Evolutionary conservation across 2,888 invertebrate genomes (phyloP).

Genomic region (Eueremaeus valkanovi): DNA sequence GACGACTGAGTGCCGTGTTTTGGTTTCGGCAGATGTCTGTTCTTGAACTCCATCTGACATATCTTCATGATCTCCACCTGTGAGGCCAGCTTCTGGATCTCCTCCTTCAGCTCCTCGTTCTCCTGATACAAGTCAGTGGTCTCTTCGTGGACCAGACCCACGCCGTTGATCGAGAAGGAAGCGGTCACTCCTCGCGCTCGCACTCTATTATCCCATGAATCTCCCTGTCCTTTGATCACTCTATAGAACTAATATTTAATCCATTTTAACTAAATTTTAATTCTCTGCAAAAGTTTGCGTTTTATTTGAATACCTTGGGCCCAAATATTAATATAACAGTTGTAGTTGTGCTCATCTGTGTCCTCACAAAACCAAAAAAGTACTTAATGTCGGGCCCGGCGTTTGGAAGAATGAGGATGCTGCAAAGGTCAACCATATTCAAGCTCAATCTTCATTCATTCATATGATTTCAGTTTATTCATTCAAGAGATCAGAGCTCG

Average conservation of each 20-base stretch:
- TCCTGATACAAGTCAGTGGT: conserved; percentile 76
- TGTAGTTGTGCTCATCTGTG: conserved; percentile 77
- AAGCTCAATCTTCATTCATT: too few relatives aligned
- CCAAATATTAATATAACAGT: conserved; percentile 77
- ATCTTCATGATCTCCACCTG: conserved; percentile 92
- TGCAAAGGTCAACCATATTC: too few relatives aligned
- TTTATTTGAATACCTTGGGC: conserved; percentile 64
- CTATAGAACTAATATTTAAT: conserved; percentile 59
- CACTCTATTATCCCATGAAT: conserved; percentile 82
- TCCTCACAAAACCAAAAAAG: conserved; percentile 81
- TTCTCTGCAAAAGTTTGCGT: conserved; percentile 53
- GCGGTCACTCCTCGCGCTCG: conserved; percentile 77
- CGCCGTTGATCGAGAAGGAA: conserved; percentile 78
- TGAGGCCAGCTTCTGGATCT: conserved; percentile 82
- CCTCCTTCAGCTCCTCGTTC: conserved; percentile 86
- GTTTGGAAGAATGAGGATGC: conserved; percentile 75
- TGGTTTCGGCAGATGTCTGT: conserved; percentile 63
- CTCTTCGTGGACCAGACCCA: conserved; percentile 76
- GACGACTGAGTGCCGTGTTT: conserved; percentile 2
- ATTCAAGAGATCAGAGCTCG: too few relatives aligned
- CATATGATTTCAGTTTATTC: too few relatives aligned
- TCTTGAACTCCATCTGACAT: conserved; percentile 88
- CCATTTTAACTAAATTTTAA: neutral
- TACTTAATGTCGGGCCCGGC: conserved; percentile 91
- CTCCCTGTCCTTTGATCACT: conserved; percentile 77